Conservation (phyloP, 30 jellyfish, hydroid and myxozoan species). For the Hydra vulgaris region DNA sequence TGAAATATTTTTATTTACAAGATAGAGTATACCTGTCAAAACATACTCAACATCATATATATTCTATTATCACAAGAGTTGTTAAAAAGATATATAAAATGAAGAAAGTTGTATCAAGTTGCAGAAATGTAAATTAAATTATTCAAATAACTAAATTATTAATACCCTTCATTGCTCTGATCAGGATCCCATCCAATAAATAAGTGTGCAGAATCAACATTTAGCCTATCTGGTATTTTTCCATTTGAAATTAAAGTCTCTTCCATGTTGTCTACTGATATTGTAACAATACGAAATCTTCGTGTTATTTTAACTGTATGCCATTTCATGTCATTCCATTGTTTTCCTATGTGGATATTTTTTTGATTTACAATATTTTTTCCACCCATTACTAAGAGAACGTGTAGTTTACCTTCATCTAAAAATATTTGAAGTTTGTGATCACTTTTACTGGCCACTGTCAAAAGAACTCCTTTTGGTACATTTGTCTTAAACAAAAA, state of each 20-base stretch:
- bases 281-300: constrained; percentile 15
- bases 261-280: constrained; percentile 1
- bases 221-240: not conserved
- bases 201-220: not conserved
- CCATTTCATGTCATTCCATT: constrained; percentile 31
- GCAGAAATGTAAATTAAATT: too few relatives aligned
- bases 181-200: constrained; percentile 18
- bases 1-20: too few relatives aligned
- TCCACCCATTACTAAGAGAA: constrained; percentile 10
- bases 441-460: not conserved
- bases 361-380: not conserved
- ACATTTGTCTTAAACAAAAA: constrained; percentile 13
- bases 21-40: too few relatives aligned
- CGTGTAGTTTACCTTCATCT: constrained; percentile 11
- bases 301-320: constrained; percentile 23
- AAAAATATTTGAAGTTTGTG: constrained; percentile 4
- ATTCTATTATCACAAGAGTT: too few relatives aligned
- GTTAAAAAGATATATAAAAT: too few relatives aligned
- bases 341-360: constrained; percentile 6
- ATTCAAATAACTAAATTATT: not conserved
- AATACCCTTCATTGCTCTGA: not conserved
- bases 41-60: too few relatives aligned
- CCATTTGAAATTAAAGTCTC: constrained; percentile 3
- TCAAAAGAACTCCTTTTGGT: constrained; percentile 3
- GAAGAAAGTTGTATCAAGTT: too few relatives aligned